phyloP scores from a whole-genome alignment of 2,888 invertebrate species.

The Eueremaeus valkanovi region DNA sequence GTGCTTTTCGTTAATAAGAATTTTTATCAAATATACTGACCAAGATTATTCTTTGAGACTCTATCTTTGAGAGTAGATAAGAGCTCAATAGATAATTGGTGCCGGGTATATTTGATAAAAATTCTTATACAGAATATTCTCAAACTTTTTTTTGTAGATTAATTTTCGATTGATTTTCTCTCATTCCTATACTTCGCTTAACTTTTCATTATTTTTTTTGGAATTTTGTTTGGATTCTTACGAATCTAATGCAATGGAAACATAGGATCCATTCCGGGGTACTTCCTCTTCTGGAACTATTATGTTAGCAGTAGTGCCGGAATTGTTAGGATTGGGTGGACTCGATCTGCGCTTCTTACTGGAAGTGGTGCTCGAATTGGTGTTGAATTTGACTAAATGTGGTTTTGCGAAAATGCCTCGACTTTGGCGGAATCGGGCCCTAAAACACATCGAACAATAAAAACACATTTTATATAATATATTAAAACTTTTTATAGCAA shows the following conservation, averaged over 20 bases:
- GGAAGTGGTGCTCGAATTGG: background rate
- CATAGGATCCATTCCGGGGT: background rate
- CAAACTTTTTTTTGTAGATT: too few species aligned
- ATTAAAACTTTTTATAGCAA: slow-evolving; percentile 4
- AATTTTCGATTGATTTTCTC: background rate
- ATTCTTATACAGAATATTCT: too few species aligned
- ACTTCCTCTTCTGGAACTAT: background rate
- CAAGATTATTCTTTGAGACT: too few species aligned
- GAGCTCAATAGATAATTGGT: too few species aligned
- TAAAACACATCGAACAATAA: background rate
- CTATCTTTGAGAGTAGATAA: too few species aligned
- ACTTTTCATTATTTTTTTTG: background rate
- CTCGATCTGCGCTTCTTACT: background rate
- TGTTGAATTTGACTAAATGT: slow-evolving; percentile 33
- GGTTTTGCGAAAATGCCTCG: slow-evolving; percentile 37
- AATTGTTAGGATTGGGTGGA: background rate
- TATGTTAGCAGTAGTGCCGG: background rate
- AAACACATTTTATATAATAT: background rate
- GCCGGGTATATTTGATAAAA: too few species aligned
- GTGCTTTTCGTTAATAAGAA: too few species aligned
- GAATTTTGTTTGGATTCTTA: background rate
- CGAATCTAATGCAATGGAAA: slow-evolving; percentile 16
- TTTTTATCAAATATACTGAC: too few species aligned
- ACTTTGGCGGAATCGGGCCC: slow-evolving; percentile 30
- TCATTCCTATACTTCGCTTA: background rate